A percentile compares a stretch with the other conserved stretches of the same genome.
phyloP scores from a whole-genome alignment of 2,797 vertebrate genomes.

The Pempheris klunzingeri region DNA sequence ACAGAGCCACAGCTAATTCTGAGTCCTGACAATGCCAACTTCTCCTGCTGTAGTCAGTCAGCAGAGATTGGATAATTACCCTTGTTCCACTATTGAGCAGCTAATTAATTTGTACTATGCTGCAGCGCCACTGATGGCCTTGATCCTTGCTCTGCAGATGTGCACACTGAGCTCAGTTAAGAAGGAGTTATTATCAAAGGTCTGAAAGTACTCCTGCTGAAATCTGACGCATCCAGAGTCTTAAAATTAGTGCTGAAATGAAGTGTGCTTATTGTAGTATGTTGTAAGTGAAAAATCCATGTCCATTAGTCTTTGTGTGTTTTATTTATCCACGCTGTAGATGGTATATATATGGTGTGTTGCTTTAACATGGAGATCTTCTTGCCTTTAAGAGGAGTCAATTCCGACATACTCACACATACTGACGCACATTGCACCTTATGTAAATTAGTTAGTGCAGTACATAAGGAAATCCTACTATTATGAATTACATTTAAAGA shows the following conservation, averaged over 20 bases:
- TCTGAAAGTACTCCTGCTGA: constrained; percentile 31
- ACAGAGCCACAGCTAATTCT: constrained; percentile 17
- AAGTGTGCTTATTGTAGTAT: not conserved
- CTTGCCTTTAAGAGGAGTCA: constrained; percentile 17
- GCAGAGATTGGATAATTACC: constrained; percentile 53
- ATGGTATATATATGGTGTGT: not conserved
- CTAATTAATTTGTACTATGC: constrained; percentile 67
- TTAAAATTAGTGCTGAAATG: constrained; percentile 17
- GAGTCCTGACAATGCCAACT: constrained; percentile 36
- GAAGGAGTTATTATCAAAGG: constrained; percentile 31
- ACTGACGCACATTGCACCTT: not conserved
- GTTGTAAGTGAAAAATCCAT: not conserved
- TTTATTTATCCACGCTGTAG: constrained; percentile 1
- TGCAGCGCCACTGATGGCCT: constrained; percentile 17
- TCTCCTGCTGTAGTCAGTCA: constrained; percentile 20
- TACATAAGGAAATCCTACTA: not conserved
- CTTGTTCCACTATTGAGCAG: constrained; percentile 41
- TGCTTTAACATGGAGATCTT: not conserved
- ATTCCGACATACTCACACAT: not conserved
- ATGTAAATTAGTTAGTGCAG: not conserved
- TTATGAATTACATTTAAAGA: not conserved
- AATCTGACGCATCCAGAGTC: constrained; percentile 31
- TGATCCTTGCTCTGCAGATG: constrained; percentile 39
- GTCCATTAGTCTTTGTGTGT: not conserved
- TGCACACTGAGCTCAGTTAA: constrained; percentile 30